A percentile compares a stretch with the other conserved stretches of the same genome.
These are phyloP conservation scores for Lamproptera curius DNA, from an alignment of 2,888 invertebrate genomes.

Conservation along the genomic window DNA sequence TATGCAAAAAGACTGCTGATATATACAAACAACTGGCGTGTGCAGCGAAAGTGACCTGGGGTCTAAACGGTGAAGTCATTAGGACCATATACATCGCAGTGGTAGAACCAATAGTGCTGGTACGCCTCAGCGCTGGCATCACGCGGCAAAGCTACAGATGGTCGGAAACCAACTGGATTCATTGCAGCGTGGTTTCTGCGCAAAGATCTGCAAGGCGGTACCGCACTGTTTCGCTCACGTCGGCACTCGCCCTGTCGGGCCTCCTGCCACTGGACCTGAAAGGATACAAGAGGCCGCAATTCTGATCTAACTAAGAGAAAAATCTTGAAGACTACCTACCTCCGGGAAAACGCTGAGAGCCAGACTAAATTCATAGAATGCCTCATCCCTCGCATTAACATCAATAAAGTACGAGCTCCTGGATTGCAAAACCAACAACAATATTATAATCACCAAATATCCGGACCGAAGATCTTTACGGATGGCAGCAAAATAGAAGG, in stretches of 20 bases:
- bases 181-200: background rate
- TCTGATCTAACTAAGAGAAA: constrained; percentile 11
- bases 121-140: background rate
- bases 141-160: background rate
- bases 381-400: constrained; percentile 15
- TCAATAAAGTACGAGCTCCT: background rate
- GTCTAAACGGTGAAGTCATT: background rate
- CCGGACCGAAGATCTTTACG: constrained; percentile 18
- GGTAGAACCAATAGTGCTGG: background rate
- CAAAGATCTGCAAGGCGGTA: background rate
- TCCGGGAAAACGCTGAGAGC: constrained; percentile 8
- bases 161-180: background rate
- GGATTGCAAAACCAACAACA: background rate
- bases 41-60: constrained; percentile 1
- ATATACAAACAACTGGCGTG: constrained; percentile 17
- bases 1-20: constrained; percentile 6
- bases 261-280: constrained; percentile 6
- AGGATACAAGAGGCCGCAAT: constrained; percentile 22
- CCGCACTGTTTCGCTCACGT: constrained; percentile 16
- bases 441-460: background rate
- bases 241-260: background rate
- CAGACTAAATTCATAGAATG: background rate
- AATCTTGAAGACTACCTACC: background rate
- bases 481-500: constrained; percentile 26
- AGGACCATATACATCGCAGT: background rate